These are phyloP conservation scores for Thera britannica DNA, from an alignment of 2,888 invertebrate genomes.

Conservation along the genomic window DNA sequence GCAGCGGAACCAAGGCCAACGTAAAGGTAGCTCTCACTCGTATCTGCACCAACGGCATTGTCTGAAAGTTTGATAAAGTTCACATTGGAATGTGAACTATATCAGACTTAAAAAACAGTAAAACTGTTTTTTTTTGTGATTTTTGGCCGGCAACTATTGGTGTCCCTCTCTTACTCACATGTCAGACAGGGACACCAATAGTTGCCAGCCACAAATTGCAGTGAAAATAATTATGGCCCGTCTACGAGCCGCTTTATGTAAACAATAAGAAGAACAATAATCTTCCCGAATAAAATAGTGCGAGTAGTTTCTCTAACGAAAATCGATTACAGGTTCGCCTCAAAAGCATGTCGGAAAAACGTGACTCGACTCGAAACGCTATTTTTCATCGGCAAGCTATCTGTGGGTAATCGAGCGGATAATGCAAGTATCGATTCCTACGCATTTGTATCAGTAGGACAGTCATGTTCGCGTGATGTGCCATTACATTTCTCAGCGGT, in stretches of 20 bases:
- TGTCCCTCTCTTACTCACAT: not conserved
- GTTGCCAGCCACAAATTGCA: not conserved
- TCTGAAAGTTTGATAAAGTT: constrained; percentile 41
- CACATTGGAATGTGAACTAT: constrained; percentile 30
- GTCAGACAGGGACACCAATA: not conserved
- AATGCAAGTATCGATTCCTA: constrained; percentile 60
- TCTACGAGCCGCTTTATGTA: too few species aligned
- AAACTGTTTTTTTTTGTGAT: constrained; percentile 6
- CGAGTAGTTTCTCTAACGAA: constrained; percentile 39
- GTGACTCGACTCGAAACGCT: constrained; percentile 57
- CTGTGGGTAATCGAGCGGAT: constrained; percentile 62
- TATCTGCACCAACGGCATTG: constrained; percentile 7
- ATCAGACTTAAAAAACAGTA: too few species aligned
- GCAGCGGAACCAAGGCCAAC: constrained; percentile 19
- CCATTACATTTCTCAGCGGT: constrained; percentile 1
- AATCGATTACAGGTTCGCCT: constrained; percentile 59
- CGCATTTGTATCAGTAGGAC: constrained; percentile 32
- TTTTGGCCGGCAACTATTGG: not conserved
- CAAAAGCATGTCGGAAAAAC: constrained; percentile 50
- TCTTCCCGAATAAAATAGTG: constrained; percentile 6
- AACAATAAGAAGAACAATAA: not conserved
- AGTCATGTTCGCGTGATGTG: constrained; percentile 35
- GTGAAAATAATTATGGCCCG: too few species aligned
- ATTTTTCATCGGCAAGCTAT: constrained; percentile 62
- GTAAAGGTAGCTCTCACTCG: constrained; percentile 15